phyloP scores from a whole-genome alignment of 2,113 vertebrate species.

The Lontra canadensis region DNA sequence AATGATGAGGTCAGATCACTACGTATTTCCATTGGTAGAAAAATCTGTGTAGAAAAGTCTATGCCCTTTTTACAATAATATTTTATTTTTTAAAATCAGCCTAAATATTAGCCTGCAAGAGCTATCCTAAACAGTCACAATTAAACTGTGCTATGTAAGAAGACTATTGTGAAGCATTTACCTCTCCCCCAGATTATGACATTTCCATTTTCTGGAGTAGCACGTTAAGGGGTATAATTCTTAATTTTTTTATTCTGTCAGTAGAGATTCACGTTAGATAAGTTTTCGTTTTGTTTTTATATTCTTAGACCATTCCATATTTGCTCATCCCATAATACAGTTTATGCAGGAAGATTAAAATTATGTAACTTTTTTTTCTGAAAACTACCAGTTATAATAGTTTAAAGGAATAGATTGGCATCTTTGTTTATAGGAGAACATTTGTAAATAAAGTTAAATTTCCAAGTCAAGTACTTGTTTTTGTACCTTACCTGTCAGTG shows the following conservation, averaged over 20 bases:
- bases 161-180: background rate
- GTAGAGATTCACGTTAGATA: slow-evolving; percentile 5
- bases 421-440: slow-evolving; percentile 67
- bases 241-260: slow-evolving; percentile 19
- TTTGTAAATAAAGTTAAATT: slow-evolving; percentile 82
- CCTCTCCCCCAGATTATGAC: background rate
- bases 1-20: slow-evolving; percentile 37
- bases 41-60: background rate
- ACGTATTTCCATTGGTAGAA: slow-evolving; percentile 19
- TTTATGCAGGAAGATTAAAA: slow-evolving; percentile 59
- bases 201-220: background rate
- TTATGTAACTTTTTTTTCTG: slow-evolving; percentile 42
- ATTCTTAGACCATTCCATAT: background rate
- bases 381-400: background rate
- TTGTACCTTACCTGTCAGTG: slow-evolving; percentile 19
- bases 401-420: slow-evolving; percentile 26
- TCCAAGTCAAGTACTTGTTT: slow-evolving; percentile 68
- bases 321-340: background rate
- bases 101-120: slow-evolving; percentile 45
- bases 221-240: background rate
- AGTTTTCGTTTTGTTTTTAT: slow-evolving; percentile 41
- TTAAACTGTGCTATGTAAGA: background rate
- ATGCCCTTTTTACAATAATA: slow-evolving; percentile 46
- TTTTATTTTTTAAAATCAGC: slow-evolving; percentile 37
- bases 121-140: background rate